These are phyloP conservation scores for Parauchenoglanis punctatus DNA, from an alignment of 2,797 vertebrate genomes.

Conservation along the genomic window DNA sequence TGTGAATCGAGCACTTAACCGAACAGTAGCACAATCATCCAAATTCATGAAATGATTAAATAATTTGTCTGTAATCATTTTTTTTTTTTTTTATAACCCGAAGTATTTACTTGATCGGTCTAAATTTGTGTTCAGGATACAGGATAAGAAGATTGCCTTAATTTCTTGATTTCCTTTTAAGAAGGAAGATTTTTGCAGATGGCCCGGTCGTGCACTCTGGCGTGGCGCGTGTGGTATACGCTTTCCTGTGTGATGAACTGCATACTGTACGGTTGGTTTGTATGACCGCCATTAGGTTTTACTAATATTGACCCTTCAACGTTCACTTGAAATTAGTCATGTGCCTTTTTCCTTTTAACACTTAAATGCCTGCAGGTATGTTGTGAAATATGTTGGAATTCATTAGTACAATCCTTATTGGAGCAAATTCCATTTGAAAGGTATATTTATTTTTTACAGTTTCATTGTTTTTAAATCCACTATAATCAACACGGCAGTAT, in stretches of 20 bases:
- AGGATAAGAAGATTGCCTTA: conserved; percentile 65
- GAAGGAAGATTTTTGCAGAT: conserved; percentile 34
- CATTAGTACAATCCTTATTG: conserved; percentile 28
- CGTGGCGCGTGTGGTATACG: not conserved
- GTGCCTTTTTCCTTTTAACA: conserved; percentile 69
- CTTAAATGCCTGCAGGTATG: conserved; percentile 22
- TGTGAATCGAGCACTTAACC: conserved; percentile 24
- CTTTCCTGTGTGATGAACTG: conserved; percentile 13
- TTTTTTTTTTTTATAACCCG: conserved; percentile 2
- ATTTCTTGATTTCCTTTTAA: conserved; percentile 55
- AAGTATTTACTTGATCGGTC: conserved; percentile 8
- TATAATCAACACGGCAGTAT: conserved; percentile 55
- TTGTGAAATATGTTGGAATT: conserved; percentile 33
- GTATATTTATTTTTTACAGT: conserved; percentile 5
- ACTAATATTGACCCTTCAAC: conserved; percentile 50
- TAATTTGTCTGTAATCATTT: conserved; percentile 5
- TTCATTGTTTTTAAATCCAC: conserved; percentile 41
- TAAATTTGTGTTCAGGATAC: conserved; percentile 47
- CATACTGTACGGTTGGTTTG: not conserved
- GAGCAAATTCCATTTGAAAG: conserved; percentile 23
- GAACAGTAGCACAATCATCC: conserved; percentile 35
- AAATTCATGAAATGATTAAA: conserved; percentile 30
- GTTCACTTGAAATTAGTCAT: conserved; percentile 64
- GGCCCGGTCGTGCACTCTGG: not conserved
- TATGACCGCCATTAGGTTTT: conserved; percentile 35